Evolutionary conservation across 2,113 vertebrate species (phyloP).

Genomic region (Grammomys dolichurus): DNA sequence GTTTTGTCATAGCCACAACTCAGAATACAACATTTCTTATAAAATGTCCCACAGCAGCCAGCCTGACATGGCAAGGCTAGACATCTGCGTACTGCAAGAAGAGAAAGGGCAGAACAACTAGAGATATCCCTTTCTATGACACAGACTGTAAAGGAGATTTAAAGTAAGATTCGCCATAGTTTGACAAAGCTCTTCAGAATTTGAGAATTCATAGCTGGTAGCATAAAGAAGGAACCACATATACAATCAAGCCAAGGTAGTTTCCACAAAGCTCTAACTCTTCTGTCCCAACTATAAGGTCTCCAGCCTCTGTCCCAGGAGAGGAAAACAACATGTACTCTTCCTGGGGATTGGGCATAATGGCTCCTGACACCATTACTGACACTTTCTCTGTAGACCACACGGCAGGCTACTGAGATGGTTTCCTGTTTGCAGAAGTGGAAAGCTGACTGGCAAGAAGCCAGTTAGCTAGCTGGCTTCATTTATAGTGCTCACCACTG

Average conservation of each 20-base stretch:
- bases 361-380: rapidly evolving
- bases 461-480: background rate
- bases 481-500: too few relatives aligned
- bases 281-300: too few relatives aligned
- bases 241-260: background rate
- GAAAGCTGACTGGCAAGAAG: background rate
- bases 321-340: background rate
- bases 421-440: background rate
- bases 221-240: background rate
- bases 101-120: background rate
- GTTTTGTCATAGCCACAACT: background rate
- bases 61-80: rapidly evolving
- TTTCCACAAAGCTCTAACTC: background rate
- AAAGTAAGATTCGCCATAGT: background rate
- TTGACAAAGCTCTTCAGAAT: background rate
- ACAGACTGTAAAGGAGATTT: background rate
- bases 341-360: background rate
- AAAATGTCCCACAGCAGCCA: background rate
- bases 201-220: background rate
- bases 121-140: background rate
- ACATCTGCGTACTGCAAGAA: rapidly evolving
- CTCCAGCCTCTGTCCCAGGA: rapidly evolving
- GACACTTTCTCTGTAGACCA: background rate
- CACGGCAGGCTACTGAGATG: rapidly evolving
- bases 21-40: background rate